These are phyloP conservation scores for Enteromius argenteus DNA, from an alignment of 2,797 vertebrate genomes.

Conservation along the genomic window DNA sequence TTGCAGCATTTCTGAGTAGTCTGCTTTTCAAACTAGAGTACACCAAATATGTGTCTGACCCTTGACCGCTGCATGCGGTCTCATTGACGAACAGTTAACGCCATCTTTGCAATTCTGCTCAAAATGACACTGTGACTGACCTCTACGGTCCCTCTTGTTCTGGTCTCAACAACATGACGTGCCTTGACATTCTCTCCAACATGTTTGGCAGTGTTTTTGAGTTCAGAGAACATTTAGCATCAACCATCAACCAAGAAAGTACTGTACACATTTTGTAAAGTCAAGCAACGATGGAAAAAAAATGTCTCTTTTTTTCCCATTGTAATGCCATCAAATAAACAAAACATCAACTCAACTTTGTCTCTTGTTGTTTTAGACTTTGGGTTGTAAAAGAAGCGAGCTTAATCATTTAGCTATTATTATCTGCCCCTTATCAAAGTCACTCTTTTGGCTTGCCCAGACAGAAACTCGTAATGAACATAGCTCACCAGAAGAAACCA, in stretches of 20 bases:
- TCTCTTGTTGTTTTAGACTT: not conserved
- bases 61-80: not conserved
- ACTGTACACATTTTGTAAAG: constrained; percentile 62
- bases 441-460: too few species aligned
- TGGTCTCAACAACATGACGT: constrained; percentile 60
- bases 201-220: constrained; percentile 57
- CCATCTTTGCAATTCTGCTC: constrained; percentile 41
- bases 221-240: constrained; percentile 55
- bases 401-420: too few species aligned
- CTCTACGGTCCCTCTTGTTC: constrained; percentile 51
- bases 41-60: constrained; percentile 54
- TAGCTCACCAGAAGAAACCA: not conserved
- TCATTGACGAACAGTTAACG: constrained; percentile 1
- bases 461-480: not conserved
- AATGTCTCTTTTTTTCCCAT: constrained; percentile 20
- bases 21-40: constrained; percentile 44
- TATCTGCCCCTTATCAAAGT: not conserved
- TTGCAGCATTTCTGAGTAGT: constrained; percentile 45
- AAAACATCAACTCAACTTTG: constrained; percentile 29
- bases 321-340: constrained; percentile 62
- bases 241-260: constrained; percentile 53
- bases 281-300: constrained; percentile 18
- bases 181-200: constrained; percentile 59
- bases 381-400: too few species aligned
- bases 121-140: constrained; percentile 55